Evolutionary conservation across 37 sponge, comb jelly and placozoan species (phyloP).

Genomic region (Aphrocallistes beatrix): DNA sequence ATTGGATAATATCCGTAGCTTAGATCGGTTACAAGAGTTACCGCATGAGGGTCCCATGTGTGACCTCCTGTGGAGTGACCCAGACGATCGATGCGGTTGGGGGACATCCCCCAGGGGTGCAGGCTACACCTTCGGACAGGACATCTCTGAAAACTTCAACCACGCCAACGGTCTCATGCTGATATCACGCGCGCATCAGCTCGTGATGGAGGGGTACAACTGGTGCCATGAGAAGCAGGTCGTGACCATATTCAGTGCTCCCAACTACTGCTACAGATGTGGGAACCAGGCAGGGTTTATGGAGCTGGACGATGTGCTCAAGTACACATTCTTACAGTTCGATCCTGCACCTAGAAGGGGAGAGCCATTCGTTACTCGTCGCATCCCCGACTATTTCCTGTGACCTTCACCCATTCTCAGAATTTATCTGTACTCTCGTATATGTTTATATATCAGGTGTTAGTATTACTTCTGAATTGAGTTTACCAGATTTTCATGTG

Average conservation of each 20-base stretch:
- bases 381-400: conserved; percentile 94
- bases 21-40: conserved; percentile 93
- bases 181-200: conserved; percentile 91
- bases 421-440: no score
- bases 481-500: no score
- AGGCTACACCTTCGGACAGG: conserved; percentile 96
- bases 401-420: no score
- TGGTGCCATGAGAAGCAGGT: conserved; percentile 92
- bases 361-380: conserved; percentile 87
- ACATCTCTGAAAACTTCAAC: conserved; percentile 93
- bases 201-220: conserved; percentile 99
- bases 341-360: conserved; percentile 90
- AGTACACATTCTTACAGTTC: conserved; percentile 92
- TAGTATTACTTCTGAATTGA: background rate
- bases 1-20: conserved; percentile 87
- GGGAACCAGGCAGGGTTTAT: conserved; percentile 97
- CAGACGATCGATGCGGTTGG: conserved; percentile 97
- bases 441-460: background rate
- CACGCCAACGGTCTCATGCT: conserved; percentile 85
- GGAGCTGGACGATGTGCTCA: conserved; percentile 94
- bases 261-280: conserved; percentile 99
- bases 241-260: conserved; percentile 96
- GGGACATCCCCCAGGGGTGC: conserved; percentile 92
- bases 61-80: conserved; percentile 94
- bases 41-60: conserved; percentile 99